Evolutionary conservation across 2,888 invertebrate genomes (phyloP), one percentile per base, ranked within the genome.

Genomic region (Carcina quercana): DNA sequence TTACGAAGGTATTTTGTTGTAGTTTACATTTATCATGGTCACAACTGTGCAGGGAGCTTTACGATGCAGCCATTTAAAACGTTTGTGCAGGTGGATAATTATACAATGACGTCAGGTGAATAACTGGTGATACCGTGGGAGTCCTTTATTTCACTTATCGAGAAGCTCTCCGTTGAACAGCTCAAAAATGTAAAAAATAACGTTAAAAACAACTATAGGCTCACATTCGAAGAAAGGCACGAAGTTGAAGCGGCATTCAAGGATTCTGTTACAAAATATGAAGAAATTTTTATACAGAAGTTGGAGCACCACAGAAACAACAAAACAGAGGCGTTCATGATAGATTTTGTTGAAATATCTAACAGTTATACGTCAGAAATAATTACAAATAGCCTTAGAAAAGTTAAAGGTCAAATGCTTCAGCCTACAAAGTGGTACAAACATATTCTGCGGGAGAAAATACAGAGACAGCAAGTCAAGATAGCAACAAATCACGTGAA

Each of bases 391-490:
- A 47, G 50, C 25, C 35, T 64, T 7, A 40, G 42, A 11, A 47
- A 50, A 22, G 34, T 59, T 0, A 52, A 54, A 6, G 53, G 51
- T 2, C 43, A 47, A 13, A 30, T 53, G 15, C 11, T 40, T 20
- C 14, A 29, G 12, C 40, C 45, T 5, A 45, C 53, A 2, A 47
- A 47, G 21, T 63, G 56, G 61, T 47, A 50, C 17, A 43, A 50
- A 2, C 47, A 58, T 22, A 44, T 52, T 0, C 34, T 60, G 10
- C 61, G 50, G 30, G 50, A 64, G 14, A 70, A 57, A 34, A 55
- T 69, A 27, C 28, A 57, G 13, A 52, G 61, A 30, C 64, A 63
- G 30, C 64, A 69, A 43, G 38, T 40, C 6, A 69, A 68, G 53
- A 54, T 57, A n/a, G 47, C 56, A 2, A 36, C 38, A 1, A 52